Percentiles rank a stretch among this genome's conserved stretches.
Evolutionary conservation across 2,797 vertebrate genomes (phyloP).

Genomic region (Todus mexicanus): DNA sequence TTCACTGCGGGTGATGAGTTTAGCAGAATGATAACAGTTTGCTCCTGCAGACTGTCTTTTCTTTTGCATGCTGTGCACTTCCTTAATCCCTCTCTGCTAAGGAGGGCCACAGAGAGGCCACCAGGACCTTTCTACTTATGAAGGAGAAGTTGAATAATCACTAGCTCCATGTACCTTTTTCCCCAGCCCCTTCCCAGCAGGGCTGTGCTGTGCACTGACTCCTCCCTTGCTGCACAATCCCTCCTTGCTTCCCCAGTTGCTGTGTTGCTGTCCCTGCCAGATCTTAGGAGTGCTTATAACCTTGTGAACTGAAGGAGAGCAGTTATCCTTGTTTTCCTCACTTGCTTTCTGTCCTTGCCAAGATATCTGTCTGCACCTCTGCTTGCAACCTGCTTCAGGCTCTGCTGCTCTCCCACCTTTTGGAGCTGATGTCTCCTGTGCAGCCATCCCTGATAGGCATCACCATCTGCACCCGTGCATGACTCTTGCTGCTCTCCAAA

Average conservation of each 20-base stretch:
- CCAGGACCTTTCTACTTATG: not conserved
- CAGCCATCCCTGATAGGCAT: fast-evolving
- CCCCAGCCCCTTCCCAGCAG: not conserved
- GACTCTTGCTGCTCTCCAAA: fast-evolving
- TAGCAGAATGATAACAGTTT: not conserved
- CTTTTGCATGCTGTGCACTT: not conserved
- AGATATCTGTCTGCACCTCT: not conserved
- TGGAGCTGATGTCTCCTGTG: fast-evolving
- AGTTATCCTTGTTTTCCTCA: not conserved
- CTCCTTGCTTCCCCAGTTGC: not conserved
- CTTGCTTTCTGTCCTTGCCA: not conserved
- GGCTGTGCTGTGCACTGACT: not conserved
- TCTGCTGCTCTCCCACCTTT: not conserved
- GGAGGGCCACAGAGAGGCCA: not conserved
- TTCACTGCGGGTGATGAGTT: not conserved
- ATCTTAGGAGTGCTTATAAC: not conserved
- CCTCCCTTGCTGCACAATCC: not conserved
- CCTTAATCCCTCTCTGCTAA: not conserved
- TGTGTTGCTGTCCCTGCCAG: not conserved
- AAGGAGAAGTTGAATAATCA: not conserved
- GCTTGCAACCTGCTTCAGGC: not conserved
- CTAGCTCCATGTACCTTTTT: not conserved
- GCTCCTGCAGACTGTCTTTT: not conserved
- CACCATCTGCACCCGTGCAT: fast-evolving
- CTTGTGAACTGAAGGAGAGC: not conserved